A percentile compares a stretch with the other conserved stretches of the same genome.
Conservation (phyloP, 2,888 invertebrate genomes). For the Lampropteryx suffumata region DNA sequence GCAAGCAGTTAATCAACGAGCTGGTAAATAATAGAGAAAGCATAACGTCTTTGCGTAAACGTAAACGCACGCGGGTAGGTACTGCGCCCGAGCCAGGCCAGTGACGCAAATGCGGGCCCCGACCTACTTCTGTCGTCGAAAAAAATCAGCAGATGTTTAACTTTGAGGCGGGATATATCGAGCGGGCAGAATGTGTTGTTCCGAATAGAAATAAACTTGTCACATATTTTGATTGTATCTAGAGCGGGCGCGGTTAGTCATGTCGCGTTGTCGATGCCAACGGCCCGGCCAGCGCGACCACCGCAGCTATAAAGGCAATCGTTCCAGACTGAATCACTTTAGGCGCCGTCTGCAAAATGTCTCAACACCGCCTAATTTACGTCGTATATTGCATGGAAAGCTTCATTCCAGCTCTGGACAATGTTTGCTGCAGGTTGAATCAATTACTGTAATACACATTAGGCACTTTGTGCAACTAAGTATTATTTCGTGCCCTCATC, state of each 20-base stretch:
- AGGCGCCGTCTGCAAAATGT: constrained; percentile 83
- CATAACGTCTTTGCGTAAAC: constrained; percentile 75
- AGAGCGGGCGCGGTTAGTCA: constrained; percentile 82
- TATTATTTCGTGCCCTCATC: not conserved
- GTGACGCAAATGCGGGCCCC: constrained; percentile 79
- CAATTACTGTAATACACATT: constrained; percentile 8
- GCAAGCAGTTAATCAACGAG: constrained; percentile 24
- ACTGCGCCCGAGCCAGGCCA: constrained; percentile 54
- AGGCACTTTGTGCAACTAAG: not conserved
- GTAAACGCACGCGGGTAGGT: constrained; percentile 53
- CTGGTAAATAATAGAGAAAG: constrained; percentile 29
- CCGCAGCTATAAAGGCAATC: constrained; percentile 78
- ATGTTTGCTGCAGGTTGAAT: constrained; percentile 25
- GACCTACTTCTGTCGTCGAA: constrained; percentile 79
- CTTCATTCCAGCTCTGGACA: constrained; percentile 28
- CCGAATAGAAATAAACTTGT: constrained; percentile 83
- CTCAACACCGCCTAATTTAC: constrained; percentile 70
- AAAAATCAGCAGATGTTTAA: constrained; percentile 81
- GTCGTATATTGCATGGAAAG: constrained; percentile 45
- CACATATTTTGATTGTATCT: constrained; percentile 83
- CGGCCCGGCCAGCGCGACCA: constrained; percentile 65
- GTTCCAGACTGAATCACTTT: constrained; percentile 76
- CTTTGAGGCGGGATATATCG: constrained; percentile 75
- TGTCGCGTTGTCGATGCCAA: constrained; percentile 77
- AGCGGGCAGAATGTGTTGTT: constrained; percentile 77